Evolutionary conservation across 1,140 invertebrate species (phyloP).

Genomic region (Fopius arisanus): DNA sequence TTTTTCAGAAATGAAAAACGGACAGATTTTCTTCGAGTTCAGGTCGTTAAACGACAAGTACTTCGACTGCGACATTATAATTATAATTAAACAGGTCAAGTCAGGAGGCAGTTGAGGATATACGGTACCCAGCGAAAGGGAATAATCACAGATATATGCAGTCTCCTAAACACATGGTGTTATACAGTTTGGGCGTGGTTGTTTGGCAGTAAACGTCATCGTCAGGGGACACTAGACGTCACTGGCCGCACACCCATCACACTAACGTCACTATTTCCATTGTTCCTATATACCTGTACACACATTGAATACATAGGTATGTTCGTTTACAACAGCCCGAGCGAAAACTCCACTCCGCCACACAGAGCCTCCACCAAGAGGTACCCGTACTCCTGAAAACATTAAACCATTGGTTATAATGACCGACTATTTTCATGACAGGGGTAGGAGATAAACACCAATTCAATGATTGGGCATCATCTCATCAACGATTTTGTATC

Average conservation of each 20-base stretch:
- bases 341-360: neutral
- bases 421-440: neutral
- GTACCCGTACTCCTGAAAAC: neutral
- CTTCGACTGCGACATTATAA: too few relatives aligned
- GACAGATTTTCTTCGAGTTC: too few relatives aligned
- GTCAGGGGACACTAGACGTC: constrained; percentile 40
- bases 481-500: neutral
- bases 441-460: neutral
- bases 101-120: constrained; percentile 18
- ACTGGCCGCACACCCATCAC: constrained; percentile 34
- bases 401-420: neutral
- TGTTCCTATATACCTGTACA: constrained; percentile 18
- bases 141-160: constrained; percentile 14
- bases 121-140: neutral
- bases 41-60: too few relatives aligned
- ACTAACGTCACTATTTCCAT: constrained; percentile 37
- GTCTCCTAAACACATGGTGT: constrained; percentile 20
- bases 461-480: neutral
- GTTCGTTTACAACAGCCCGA: neutral
- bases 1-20: too few relatives aligned
- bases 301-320: neutral
- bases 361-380: neutral
- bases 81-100: constrained; percentile 28
- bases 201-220: constrained; percentile 42
- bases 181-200: constrained; percentile 35